Conservation (phyloP, 2,797 vertebrate species). For the Stomatorhinus walkeri region DNA sequence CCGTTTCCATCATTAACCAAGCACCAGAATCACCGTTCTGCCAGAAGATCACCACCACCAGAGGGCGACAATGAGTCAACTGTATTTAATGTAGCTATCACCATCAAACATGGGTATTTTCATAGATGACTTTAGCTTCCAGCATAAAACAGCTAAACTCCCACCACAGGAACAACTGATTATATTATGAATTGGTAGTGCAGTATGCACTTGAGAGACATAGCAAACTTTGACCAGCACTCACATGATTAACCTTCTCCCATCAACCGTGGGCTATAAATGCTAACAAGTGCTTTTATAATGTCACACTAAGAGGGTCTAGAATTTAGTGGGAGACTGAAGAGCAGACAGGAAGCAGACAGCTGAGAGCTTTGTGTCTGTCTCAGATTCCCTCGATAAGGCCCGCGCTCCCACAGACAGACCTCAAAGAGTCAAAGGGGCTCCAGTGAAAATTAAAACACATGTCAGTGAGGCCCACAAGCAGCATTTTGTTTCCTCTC, state of each 20-base stretch:
- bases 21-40: neutral
- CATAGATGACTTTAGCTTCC: neutral
- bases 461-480: neutral
- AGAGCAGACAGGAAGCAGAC: conserved; percentile 7
- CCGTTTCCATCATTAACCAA: neutral
- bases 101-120: neutral
- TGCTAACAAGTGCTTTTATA: neutral
- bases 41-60: neutral
- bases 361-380: neutral
- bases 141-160: neutral
- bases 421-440: conserved; percentile 11
- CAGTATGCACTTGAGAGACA: neutral
- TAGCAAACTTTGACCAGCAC: neutral
- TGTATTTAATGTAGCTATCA: neutral
- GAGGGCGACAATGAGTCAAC: neutral
- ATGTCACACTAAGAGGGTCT: conserved; percentile 8
- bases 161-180: neutral
- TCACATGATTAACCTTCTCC: neutral
- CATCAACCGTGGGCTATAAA: neutral
- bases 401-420: neutral
- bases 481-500: neutral
- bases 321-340: neutral
- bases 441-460: conserved; percentile 11
- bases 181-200: neutral
- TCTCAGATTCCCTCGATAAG: conserved; percentile 9